Conservation (phyloP, 2,797 vertebrate genomes). For the Gila robusta region DNA sequence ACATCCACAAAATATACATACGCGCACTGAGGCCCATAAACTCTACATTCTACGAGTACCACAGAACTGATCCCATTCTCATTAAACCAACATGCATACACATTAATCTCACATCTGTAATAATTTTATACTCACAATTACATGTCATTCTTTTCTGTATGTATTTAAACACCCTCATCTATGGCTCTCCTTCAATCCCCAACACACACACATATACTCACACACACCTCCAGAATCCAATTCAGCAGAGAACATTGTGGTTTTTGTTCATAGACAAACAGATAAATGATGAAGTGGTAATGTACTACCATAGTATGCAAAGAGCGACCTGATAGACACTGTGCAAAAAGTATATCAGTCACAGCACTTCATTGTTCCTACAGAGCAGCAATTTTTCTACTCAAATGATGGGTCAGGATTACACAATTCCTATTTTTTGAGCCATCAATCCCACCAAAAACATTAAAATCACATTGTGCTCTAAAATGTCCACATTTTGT, state of each 20-base stretch:
- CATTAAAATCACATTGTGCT: slow-evolving; percentile 42
- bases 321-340: slow-evolving; percentile 51
- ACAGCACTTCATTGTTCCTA: slow-evolving; percentile 38
- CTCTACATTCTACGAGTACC: slow-evolving; percentile 54
- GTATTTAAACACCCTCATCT: slow-evolving; percentile 36
- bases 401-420: slow-evolving; percentile 43
- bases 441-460: slow-evolving; percentile 51
- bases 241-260: slow-evolving; percentile 43
- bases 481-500: slow-evolving; percentile 32
- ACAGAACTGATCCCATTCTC: slow-evolving; percentile 47
- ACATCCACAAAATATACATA: slow-evolving; percentile 58
- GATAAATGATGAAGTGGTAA: slow-evolving; percentile 42
- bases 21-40: slow-evolving; percentile 52
- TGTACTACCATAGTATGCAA: slow-evolving; percentile 49
- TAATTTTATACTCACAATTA: slow-evolving; percentile 45
- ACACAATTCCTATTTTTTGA: slow-evolving; percentile 27
- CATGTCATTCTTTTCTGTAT: slow-evolving; percentile 42
- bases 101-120: slow-evolving; percentile 52
- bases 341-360: slow-evolving; percentile 60
- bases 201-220: slow-evolving; percentile 3
- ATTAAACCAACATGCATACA: slow-evolving; percentile 55
- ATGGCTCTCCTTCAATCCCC: slow-evolving; percentile 14
- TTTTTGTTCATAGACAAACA: slow-evolving; percentile 45
- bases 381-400: slow-evolving; percentile 35
- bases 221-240: slow-evolving; percentile 48